A percentile compares a stretch with the other conserved stretches of the same genome.
These are phyloP conservation scores for Thera britannica DNA, from an alignment of 2,888 invertebrate species.

Conservation along the genomic window DNA sequence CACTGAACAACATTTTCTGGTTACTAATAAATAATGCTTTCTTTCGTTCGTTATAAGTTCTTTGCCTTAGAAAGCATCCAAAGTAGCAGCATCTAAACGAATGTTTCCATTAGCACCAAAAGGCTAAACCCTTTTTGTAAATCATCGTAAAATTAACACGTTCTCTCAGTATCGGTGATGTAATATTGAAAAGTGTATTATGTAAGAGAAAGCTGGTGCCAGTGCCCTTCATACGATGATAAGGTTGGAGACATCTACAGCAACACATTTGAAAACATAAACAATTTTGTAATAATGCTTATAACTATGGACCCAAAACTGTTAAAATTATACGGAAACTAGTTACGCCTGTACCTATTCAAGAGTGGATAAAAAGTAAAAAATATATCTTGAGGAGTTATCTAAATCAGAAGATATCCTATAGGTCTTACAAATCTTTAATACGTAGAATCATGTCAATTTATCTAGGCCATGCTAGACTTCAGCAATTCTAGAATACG, in stretches of 20 bases:
- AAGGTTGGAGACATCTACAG: slow-evolving; percentile 13
- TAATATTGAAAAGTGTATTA: slow-evolving; percentile 50
- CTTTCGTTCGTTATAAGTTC: neutral
- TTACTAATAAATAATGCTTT: neutral
- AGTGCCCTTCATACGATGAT: slow-evolving; percentile 36
- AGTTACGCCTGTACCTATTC: no score
- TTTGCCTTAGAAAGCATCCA: neutral
- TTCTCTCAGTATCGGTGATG: slow-evolving; percentile 43
- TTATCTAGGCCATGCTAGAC: neutral
- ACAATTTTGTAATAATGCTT: no score
- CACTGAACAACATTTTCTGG: no score
- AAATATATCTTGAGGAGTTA: no score
- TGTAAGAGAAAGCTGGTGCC: slow-evolving; percentile 54
- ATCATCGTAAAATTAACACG: slow-evolving; percentile 43
- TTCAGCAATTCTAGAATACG: neutral
- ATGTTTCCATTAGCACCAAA: slow-evolving; percentile 21
- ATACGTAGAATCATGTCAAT: no score
- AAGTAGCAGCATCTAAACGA: slow-evolving; percentile 6
- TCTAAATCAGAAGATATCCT: no score
- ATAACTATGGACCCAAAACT: no score
- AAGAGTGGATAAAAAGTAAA: no score
- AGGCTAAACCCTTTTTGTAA: slow-evolving; percentile 24
- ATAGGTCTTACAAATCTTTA: no score
- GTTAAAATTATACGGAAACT: no score
- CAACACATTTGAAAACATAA: neutral